phyloP scores from a whole-genome alignment of 2,888 invertebrate species.

The Linyphia triangularis region DNA sequence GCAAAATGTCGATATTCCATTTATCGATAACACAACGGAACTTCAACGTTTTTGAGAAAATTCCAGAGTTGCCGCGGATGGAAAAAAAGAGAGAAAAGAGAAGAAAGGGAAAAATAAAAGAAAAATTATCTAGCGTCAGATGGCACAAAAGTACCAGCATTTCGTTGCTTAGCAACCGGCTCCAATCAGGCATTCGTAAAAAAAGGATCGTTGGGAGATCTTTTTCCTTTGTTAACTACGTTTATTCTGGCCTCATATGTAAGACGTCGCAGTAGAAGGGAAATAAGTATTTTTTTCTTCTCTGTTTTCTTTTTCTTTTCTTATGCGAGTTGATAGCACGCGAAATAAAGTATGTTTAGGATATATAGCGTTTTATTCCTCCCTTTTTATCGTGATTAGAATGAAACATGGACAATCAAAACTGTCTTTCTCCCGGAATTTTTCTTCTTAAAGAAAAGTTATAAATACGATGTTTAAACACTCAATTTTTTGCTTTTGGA shows the following conservation, averaged over 20 bases:
- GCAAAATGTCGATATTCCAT: slow-evolving; percentile 41
- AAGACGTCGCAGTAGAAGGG: slow-evolving; percentile 15
- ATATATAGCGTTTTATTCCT: background rate
- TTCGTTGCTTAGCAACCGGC: slow-evolving; percentile 47
- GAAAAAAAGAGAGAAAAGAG: background rate
- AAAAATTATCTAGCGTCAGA: slow-evolving; percentile 34
- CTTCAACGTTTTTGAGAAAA: slow-evolving; percentile 42
- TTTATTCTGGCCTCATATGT: slow-evolving; percentile 33
- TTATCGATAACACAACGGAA: slow-evolving; percentile 58
- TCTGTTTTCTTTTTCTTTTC: background rate
- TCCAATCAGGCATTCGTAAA: slow-evolving; percentile 56
- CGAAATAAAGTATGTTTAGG: background rate
- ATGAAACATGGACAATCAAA: slow-evolving; percentile 3
- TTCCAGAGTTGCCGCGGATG: slow-evolving; percentile 17
- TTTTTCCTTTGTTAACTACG: slow-evolving; percentile 56
- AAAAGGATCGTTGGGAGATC: slow-evolving; percentile 8
- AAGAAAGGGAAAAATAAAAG: slow-evolving; percentile 6
- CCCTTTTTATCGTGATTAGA: background rate
- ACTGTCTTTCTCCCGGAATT: background rate
- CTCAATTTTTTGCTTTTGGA: background rate
- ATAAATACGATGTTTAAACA: background rate
- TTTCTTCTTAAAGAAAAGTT: background rate
- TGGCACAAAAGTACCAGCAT: slow-evolving; percentile 61
- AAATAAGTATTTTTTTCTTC: slow-evolving; percentile 17
- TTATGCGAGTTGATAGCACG: background rate